Evolutionary conservation across 2,888 invertebrate genomes (phyloP).

Genomic region (Furcula furcula): DNA sequence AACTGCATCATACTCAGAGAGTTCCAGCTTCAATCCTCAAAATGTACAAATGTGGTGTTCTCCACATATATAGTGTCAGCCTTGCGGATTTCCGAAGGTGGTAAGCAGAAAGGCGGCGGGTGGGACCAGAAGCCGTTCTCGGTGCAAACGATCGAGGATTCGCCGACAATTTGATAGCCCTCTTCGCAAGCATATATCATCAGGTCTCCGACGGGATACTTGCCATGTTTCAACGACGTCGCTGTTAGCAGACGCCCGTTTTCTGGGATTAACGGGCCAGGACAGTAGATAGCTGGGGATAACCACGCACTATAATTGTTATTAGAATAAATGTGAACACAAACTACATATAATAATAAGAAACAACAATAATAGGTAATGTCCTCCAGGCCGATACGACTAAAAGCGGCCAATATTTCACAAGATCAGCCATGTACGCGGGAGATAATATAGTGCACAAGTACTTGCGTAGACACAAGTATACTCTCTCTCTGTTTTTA

Average conservation of each 20-base stretch:
- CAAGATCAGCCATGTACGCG: too few relatives aligned
- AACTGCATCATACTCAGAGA: too few relatives aligned
- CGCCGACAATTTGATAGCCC: slow-evolving; percentile 80
- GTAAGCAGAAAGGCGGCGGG: slow-evolving; percentile 89
- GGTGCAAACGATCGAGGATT: slow-evolving; percentile 91
- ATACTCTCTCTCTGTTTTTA: too few relatives aligned
- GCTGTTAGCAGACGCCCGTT: slow-evolving; percentile 83
- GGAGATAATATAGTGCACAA: too few relatives aligned
- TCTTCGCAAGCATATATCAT: slow-evolving; percentile 85
- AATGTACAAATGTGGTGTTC: slow-evolving; percentile 63
- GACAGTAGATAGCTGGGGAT: slow-evolving; percentile 89
- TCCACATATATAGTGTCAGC: slow-evolving; percentile 65
- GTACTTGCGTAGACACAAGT: too few relatives aligned
- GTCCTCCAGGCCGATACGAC: too few relatives aligned
- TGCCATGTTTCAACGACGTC: slow-evolving; percentile 65
- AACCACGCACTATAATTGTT: background rate
- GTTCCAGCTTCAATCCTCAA: too few relatives aligned
- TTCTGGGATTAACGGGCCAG: slow-evolving; percentile 86
- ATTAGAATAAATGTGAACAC: too few relatives aligned
- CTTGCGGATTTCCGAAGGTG: slow-evolving; percentile 53
- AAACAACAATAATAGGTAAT: too few relatives aligned
- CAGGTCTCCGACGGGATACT: slow-evolving; percentile 90
- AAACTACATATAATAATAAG: too few relatives aligned
- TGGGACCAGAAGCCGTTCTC: slow-evolving; percentile 95
- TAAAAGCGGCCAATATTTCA: too few relatives aligned